phyloP scores from a whole-genome alignment of 2,888 invertebrate species.

The Platycheirus rosarum region DNA sequence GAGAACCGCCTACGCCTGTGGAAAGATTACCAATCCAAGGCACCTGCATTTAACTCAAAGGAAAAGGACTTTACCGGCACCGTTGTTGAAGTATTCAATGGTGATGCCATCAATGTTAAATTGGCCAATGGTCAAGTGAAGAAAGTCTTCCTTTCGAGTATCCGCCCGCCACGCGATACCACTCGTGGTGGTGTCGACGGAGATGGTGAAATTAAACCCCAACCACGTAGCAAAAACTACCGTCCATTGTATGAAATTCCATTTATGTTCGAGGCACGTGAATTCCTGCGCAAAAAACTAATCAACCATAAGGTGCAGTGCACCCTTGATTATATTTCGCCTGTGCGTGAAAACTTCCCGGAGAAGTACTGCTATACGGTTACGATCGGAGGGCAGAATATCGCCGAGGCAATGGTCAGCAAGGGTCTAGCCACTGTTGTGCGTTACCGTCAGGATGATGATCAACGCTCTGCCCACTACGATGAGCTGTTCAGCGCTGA shows the following conservation, averaged over 20 bases:
- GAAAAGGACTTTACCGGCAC: slow-evolving; percentile 92
- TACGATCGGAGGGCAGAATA: slow-evolving; percentile 91
- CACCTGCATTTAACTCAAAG: slow-evolving; percentile 88
- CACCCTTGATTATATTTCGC: slow-evolving; percentile 97
- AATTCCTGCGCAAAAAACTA: slow-evolving; percentile 96
- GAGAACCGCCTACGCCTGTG: slow-evolving; percentile 93
- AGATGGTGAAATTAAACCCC: slow-evolving; percentile 85
- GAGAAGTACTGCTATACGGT: slow-evolving; percentile 98
- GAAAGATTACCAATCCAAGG: slow-evolving; percentile 93
- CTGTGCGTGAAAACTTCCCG: slow-evolving; percentile 95
- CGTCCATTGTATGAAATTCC: slow-evolving; percentile 98
- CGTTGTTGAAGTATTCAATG: slow-evolving; percentile 95
- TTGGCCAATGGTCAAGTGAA: slow-evolving; percentile 89
- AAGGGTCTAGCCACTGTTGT: slow-evolving; percentile 97
- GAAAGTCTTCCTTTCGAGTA: slow-evolving; percentile 97
- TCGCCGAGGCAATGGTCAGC: slow-evolving; percentile 95
- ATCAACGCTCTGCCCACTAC: slow-evolving; percentile 96
- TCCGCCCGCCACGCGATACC: slow-evolving; percentile 94
- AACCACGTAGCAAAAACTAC: slow-evolving; percentile 88
- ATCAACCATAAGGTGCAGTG: slow-evolving; percentile 97
- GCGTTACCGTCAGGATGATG: slow-evolving; percentile 96
- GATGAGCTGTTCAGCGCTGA: slow-evolving; percentile 97
- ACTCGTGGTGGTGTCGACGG: slow-evolving; percentile 85
- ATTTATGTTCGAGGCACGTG: slow-evolving; percentile 99
- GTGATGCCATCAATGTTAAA: slow-evolving; percentile 95